Evolutionary conservation across 2,113 vertebrate genomes (phyloP), one percentile per base, ranked within the genome.

Genomic region (Sylvia atricapilla): DNA sequence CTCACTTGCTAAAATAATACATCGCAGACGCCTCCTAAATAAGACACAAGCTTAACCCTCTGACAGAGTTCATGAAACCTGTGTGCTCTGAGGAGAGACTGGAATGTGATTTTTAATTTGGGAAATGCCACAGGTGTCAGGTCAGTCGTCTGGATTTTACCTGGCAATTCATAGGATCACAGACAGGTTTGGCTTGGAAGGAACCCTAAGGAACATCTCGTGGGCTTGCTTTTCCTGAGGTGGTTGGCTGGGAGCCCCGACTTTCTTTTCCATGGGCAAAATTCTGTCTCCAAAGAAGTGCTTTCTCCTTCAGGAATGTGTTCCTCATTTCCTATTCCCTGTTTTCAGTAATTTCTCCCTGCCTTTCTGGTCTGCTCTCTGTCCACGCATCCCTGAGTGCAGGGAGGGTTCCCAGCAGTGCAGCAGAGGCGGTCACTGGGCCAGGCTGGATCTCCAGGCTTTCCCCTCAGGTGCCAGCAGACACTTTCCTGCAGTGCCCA

Each of bases 91-190:
- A 74, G 55, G 35, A 46, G 33, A 35, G 23, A 20, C 31, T 27
- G 3, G 3, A 66, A 83, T 16, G 3, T 23, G 35, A 11, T 28
- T 53, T 62, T 76, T 46, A 1, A 17, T 55, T 74, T 70, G 50
- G 84, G 80, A 63, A 83, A 15, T 11, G 25, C 37, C n/a, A 3
- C 23, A 5, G 1, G 0, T 21, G 22, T 15, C 44, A 8, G 39
- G 21, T 62, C 2, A 2, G 24, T 37, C 74, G 70, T 31, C 11
- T 49, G 69, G 11, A 24, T 66, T 77, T 35, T 15, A 11, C 1
- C 0, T 1, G 18, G 77, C 37, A 12, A 0, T 24, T 23, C n/a
- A 19, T 5, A 18, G 53, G 33, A 46, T 30, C 28, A 3, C 0
- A 5, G 52, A 15, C 1, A 2, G 39, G 10, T 44, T 67, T 52